Conservation (phyloP, 2,888 invertebrate genomes). For the Pristionchus arcanus region DNA sequence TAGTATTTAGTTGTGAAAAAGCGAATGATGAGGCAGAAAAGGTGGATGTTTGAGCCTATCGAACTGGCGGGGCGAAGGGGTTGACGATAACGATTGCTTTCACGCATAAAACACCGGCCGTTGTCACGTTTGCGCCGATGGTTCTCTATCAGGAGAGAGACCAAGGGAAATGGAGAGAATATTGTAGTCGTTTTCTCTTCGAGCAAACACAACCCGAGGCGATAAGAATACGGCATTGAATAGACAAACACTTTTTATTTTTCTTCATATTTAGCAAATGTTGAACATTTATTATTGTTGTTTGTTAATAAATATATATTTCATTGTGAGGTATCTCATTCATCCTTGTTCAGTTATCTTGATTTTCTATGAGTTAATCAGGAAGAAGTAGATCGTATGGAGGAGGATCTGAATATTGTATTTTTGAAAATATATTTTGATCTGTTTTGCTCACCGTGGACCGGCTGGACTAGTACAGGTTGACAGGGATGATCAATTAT, state of each 20-base stretch:
- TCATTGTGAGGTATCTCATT: too few relatives aligned
- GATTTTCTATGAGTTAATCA: neutral
- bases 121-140: neutral
- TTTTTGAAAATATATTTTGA: neutral
- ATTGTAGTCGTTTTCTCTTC: neutral
- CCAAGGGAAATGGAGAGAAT: neutral
- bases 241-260: too few relatives aligned
- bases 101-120: neutral
- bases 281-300: too few relatives aligned
- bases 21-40: neutral
- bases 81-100: neutral
- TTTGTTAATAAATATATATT: too few relatives aligned
- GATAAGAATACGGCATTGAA: neutral
- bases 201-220: neutral
- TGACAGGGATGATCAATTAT: too few relatives aligned
- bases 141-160: neutral
- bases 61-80: neutral
- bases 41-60: neutral
- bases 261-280: too few relatives aligned
- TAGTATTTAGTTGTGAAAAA: too few relatives aligned
- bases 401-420: neutral
- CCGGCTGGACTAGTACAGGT: too few relatives aligned
- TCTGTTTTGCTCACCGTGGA: too few relatives aligned
- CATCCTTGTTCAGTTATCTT: too few relatives aligned
- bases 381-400: neutral